phyloP scores from a whole-genome alignment of 1,140 invertebrate genomes.

The Lanistes nyassanus region DNA sequence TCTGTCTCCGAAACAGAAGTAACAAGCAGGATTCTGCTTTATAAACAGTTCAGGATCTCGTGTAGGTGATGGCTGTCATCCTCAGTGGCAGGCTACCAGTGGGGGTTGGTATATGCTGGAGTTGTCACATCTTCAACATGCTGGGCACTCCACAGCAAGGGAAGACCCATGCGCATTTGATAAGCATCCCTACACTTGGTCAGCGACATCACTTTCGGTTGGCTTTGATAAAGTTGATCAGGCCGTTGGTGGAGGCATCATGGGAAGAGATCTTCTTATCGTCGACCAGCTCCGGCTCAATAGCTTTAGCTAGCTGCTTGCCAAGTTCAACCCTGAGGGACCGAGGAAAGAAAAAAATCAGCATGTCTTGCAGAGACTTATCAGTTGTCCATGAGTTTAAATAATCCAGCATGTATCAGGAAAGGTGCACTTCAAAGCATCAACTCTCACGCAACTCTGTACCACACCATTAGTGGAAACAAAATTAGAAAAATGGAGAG shows the following conservation, averaged over 20 bases:
- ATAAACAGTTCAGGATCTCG: no score
- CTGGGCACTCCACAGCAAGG: background rate
- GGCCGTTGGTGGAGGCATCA: constrained; percentile 92
- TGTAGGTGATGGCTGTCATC: no score
- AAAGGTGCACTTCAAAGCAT: no score
- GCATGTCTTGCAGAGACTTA: background rate
- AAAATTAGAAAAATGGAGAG: constrained; percentile 27
- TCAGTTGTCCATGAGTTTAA: background rate
- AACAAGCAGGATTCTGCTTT: no score
- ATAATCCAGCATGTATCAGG: background rate
- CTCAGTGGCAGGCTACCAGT: background rate
- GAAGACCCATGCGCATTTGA: background rate
- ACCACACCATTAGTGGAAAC: no score
- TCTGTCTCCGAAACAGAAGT: no score
- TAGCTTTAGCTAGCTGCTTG: constrained; percentile 97
- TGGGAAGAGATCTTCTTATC: constrained; percentile 74
- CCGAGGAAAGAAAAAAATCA: background rate
- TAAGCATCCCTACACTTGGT: background rate
- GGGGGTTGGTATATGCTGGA: background rate
- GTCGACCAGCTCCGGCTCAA: constrained; percentile 90
- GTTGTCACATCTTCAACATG: background rate
- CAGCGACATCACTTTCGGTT: constrained; percentile 37
- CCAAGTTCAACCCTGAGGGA: constrained; percentile 90
- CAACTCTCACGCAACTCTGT: background rate
- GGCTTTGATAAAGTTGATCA: constrained; percentile 92